Evolutionary conservation across 2,113 vertebrate species (phyloP).

Genomic region (Chiloscyllium plagiosum): DNA sequence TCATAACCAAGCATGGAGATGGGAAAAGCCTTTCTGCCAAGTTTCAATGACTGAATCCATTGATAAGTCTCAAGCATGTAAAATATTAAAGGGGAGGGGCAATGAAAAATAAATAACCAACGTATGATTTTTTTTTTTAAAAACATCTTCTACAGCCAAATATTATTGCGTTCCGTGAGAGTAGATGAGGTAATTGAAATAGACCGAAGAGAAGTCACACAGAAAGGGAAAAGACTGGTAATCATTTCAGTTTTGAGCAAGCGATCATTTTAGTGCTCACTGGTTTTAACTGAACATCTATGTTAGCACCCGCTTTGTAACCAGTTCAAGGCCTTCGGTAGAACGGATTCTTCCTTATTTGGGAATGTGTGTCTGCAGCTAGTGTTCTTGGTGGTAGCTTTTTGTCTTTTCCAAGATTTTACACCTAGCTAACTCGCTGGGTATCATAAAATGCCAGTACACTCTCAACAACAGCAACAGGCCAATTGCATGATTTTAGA

Average conservation of each 20-base stretch:
- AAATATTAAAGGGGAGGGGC: constrained; percentile 28
- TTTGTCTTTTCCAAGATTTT: neutral
- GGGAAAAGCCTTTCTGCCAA: neutral
- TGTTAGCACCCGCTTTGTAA: neutral
- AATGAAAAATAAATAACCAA: constrained; percentile 28
- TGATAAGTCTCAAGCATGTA: constrained; percentile 13
- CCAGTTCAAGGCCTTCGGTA: neutral
- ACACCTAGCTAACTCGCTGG: neutral
- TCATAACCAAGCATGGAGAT: neutral
- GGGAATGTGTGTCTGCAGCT: neutral
- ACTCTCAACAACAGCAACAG: neutral
- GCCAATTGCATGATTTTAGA: neutral
- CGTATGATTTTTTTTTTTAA: neutral
- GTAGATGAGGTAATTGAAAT: constrained; percentile 12
- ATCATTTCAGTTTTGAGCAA: constrained; percentile 10
- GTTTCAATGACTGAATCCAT: constrained; percentile 8
- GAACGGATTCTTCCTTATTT: neutral
- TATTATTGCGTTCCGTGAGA: neutral
- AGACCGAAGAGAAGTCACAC: neutral
- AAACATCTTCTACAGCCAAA: neutral
- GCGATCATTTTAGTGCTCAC: neutral
- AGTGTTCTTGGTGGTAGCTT: neutral
- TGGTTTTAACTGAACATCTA: neutral
- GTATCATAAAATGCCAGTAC: neutral
- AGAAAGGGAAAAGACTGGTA: constrained; percentile 20